Percentiles rank a stretch among this genome's conserved stretches.
These are phyloP conservation scores for Raillietiella orientalis DNA, from an alignment of 2,888 invertebrate species.

Conservation along the genomic window DNA sequence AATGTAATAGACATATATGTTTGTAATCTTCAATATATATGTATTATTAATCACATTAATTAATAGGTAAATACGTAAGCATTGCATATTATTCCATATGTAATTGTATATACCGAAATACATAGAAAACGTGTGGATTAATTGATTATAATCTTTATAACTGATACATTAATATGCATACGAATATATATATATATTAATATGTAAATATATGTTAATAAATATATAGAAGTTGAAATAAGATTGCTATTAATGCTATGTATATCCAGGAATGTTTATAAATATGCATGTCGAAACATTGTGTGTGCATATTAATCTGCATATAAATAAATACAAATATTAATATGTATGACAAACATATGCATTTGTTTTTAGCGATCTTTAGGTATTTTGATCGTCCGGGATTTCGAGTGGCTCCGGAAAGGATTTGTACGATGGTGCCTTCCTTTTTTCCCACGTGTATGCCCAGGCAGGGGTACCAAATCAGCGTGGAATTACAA, in stretches of 20 bases:
- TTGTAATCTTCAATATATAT: too few species aligned
- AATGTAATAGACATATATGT: too few species aligned
- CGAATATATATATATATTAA: constrained; percentile 2
- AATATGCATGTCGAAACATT: constrained; percentile 1
- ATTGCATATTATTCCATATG: constrained; percentile 2
- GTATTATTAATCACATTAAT: too few species aligned
- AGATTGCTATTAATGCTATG: constrained; percentile 3
- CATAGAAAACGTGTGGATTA: too few species aligned
- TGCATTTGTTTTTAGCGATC: too few species aligned
- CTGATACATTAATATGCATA: background rate
- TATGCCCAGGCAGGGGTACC: background rate
- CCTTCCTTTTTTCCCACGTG: background rate
- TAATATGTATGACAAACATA: constrained; percentile 4
- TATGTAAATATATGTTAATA: constrained; percentile 3
- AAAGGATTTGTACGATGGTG: constrained; percentile 1
- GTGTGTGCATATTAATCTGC: constrained; percentile 3
- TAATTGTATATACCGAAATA: constrained; percentile 1
- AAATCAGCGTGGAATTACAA: too few species aligned
- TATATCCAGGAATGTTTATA: constrained; percentile 2
- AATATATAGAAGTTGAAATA: constrained; percentile 4
- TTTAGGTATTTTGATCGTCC: too few species aligned
- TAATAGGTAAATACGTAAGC: too few species aligned
- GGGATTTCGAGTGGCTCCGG: too few species aligned
- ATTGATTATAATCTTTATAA: too few species aligned
- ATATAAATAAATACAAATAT: constrained; percentile 4